Percentiles rank a stretch among this genome's conserved stretches.
phyloP scores from a whole-genome alignment of 2,888 invertebrate species.

The Siphlonurus alternatus region DNA sequence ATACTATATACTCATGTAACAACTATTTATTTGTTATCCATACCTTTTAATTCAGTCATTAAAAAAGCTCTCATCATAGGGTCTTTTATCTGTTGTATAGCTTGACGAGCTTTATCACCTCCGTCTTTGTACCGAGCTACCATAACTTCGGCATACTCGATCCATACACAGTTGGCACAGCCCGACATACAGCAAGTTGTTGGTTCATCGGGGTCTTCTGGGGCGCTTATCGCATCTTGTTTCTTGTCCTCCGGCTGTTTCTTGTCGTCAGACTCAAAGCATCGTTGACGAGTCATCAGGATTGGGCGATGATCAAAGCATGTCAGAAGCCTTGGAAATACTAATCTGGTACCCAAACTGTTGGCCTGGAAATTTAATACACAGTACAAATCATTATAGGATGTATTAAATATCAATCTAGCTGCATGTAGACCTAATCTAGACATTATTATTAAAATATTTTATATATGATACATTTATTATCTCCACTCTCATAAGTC shows the following conservation, averaged over 20 bases:
- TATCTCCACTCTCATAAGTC: too few relatives aligned
- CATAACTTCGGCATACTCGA: constrained; percentile 71
- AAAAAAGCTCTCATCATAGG: constrained; percentile 69
- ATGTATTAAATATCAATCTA: too few relatives aligned
- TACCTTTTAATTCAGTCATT: constrained; percentile 49
- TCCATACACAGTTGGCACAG: constrained; percentile 86
- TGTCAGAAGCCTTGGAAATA: too few relatives aligned
- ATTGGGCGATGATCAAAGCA: too few relatives aligned
- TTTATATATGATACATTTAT: too few relatives aligned
- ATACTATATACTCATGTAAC: background rate
- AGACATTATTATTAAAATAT: too few relatives aligned
- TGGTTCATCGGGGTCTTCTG: constrained; percentile 42
- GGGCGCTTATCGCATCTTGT: background rate
- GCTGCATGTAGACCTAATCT: too few relatives aligned
- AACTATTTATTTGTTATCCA: constrained; percentile 15
- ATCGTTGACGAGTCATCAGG: too few relatives aligned
- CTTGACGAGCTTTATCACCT: constrained; percentile 46
- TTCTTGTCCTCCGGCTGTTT: background rate
- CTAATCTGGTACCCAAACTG: too few relatives aligned
- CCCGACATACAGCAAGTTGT: constrained; percentile 83
- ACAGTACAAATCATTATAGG: too few relatives aligned
- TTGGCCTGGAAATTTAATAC: too few relatives aligned
- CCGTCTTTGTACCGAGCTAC: constrained; percentile 43
- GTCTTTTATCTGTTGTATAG: constrained; percentile 60
- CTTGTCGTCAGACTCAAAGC: background rate